Base-by-base conservation (phyloP, 2,113 vertebrate species). In the Saimiri boliviensis region DNA sequence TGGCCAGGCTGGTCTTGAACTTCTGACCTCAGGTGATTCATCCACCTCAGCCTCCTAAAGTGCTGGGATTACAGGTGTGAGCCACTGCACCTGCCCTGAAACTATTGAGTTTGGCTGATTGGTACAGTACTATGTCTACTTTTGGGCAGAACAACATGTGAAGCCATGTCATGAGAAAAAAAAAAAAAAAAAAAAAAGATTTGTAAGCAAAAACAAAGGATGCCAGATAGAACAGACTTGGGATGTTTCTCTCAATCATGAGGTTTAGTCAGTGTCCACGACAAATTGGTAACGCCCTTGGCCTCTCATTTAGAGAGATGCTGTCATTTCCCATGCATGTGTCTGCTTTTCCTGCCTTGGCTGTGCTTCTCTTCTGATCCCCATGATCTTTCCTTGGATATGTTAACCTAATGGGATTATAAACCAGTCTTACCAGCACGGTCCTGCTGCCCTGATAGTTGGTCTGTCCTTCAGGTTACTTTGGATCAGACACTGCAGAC, bases 191-290 rank as follows among this genome's bases (percentile, higher is more conserved):
- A 76, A 71, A 77, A 81, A 49, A 37, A 21, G 5, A 4, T n/a
- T 70, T 58, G 35, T 79, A 52, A 35, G 21, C 52, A 40, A 58
- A 56, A 80, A 19, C 45, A 58, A 23, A 4, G 21, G 37, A 8
- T n/a, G 10, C 30, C 49, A 20, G 32, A 40, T 47, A 11, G 40
- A 37, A 21, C 49, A 45, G 83, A 35, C n/a, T 77, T 30, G 82
- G 25, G 6, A 3, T 37, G 25, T 82, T 23, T 82, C 23, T n/a
- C 12, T 40, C 4, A 8, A 13, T 32, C 4, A 70, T 0, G 2
- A 86, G 68, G 17, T 81, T 32, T 77, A 42, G 66, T 27, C 17
- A 40, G 2, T 6, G 14, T 60, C 56, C 58, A 14, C 9, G 37
- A 17, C 32, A 6, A 11, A n/a, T 4, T 19, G 58, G 8, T 16